A percentile compares a stretch with the other conserved stretches of the same genome.
Conservation (phyloP, 2,797 vertebrate genomes). For the Ceyx erithaca region DNA sequence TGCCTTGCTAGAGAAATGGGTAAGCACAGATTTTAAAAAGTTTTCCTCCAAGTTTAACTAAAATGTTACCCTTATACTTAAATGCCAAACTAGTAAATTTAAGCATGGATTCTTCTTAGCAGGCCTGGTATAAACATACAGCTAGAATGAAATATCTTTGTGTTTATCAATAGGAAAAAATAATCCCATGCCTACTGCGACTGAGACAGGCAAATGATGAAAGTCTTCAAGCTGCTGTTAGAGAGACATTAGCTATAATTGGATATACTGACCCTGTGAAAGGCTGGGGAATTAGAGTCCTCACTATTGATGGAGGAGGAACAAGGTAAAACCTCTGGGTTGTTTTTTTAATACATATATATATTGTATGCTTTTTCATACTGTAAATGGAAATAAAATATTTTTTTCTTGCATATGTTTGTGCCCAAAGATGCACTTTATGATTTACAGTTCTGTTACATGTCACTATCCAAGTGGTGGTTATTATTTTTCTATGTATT, state of each 20-base stretch:
- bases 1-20: neutral
- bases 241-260: conserved; percentile 90
- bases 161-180: conserved; percentile 84
- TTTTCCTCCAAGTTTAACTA: neutral
- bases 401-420: neutral
- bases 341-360: neutral
- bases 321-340: conserved; percentile 82
- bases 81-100: neutral
- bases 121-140: neutral
- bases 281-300: conserved; percentile 90
- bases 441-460: neutral
- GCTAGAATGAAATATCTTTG: neutral
- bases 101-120: neutral
- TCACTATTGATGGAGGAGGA: conserved; percentile 95
- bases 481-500: neutral
- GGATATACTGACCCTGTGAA: conserved; percentile 91
- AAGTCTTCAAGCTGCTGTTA: conserved; percentile 89
- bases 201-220: conserved; percentile 89
- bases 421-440: neutral
- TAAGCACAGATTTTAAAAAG: neutral
- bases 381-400: neutral
- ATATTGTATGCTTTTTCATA: neutral
- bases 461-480: neutral
- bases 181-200: conserved; percentile 89
- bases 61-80: neutral